These are phyloP conservation scores for Gallinago solitaria DNA, from an alignment of 2,797 vertebrate species.

Conservation along the genomic window DNA sequence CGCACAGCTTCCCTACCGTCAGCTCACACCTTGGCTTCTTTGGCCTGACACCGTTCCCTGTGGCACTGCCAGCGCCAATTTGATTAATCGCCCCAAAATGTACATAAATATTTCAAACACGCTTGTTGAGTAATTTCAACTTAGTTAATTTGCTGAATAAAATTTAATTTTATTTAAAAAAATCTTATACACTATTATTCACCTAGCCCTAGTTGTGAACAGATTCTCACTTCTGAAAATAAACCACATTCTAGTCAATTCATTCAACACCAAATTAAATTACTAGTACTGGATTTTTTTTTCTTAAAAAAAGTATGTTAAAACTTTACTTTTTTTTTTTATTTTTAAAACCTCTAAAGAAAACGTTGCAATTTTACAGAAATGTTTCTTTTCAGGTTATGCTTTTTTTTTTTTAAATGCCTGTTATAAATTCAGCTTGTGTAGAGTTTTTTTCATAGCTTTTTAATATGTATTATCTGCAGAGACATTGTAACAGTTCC, in stretches of 20 bases:
- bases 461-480: slow-evolving; percentile 75
- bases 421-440: slow-evolving; percentile 76
- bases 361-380: slow-evolving; percentile 56
- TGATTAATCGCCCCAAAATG: neutral
- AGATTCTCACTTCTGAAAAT: slow-evolving; percentile 70
- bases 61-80: neutral
- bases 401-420: slow-evolving; percentile 62
- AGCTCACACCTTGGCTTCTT: neutral
- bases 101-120: neutral
- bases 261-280: slow-evolving; percentile 59
- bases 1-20: neutral
- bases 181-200: slow-evolving; percentile 72
- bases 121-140: slow-evolving; percentile 43
- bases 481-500: slow-evolving; percentile 75
- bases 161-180: slow-evolving; percentile 74
- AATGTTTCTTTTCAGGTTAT: slow-evolving; percentile 63
- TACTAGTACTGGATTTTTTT: slow-evolving; percentile 48
- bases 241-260: slow-evolving; percentile 70
- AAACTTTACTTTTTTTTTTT: slow-evolving; percentile 39
- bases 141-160: slow-evolving; percentile 69
- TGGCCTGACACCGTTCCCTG: neutral
- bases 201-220: slow-evolving; percentile 68
- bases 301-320: slow-evolving; percentile 51
- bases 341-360: slow-evolving; percentile 60
- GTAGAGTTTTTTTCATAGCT: slow-evolving; percentile 67